Evolutionary conservation across 1,140 invertebrate genomes (phyloP), one percentile per base, ranked within the genome.

Genomic region (Magallana ariakensis): DNA sequence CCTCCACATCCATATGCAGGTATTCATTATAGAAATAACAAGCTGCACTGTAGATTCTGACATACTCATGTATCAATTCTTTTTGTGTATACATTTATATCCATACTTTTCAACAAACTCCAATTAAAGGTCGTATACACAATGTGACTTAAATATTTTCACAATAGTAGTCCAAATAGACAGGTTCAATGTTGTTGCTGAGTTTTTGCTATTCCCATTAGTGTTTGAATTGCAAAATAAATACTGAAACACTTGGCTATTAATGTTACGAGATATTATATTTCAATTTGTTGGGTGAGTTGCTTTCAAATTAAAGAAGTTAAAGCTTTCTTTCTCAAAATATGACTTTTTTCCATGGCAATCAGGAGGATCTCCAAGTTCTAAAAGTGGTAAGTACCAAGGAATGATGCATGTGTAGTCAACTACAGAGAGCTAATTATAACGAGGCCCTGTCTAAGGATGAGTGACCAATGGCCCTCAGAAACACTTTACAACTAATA

Each of bases 1-100:
- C 85, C 87, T 55, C 87, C 90, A 60, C 85, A 87, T 54, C 86
- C 84, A 53, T 89, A 87, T 87, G 87, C 66, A 75, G 66, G 66
- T 75, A 75, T 33, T 13, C 22, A 9, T n/a, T n/a, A n/a, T 1
- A 26, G 33, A 33, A 33, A 46, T 46, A 5, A 46, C 1, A 46
- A 46, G 33, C 33, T 46, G 66, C 22, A 75, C 8, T 22, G 1
- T n/a, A 60, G 58, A 6, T 16, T 16, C n/a, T 6, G 58, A n/a
- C 4, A n/a, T 16, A 60, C 58, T 60, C 58, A 60, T 60, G 15
- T 60, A 6, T 60, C 15, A 16, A 60, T 60, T 16, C n/a, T 16
- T 13, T 13, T 11, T 16, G 15, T 60, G 83, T 22, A 80, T 84
- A 75, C 75, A 80, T 11, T 15, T n/a, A n/a, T 55, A 56, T 84